A percentile compares a stretch with the other conserved stretches of the same genome.
These are phyloP conservation scores for Dolichallabes microphthalmus DNA, from an alignment of 2,113 vertebrate species.

Conservation along the genomic window DNA sequence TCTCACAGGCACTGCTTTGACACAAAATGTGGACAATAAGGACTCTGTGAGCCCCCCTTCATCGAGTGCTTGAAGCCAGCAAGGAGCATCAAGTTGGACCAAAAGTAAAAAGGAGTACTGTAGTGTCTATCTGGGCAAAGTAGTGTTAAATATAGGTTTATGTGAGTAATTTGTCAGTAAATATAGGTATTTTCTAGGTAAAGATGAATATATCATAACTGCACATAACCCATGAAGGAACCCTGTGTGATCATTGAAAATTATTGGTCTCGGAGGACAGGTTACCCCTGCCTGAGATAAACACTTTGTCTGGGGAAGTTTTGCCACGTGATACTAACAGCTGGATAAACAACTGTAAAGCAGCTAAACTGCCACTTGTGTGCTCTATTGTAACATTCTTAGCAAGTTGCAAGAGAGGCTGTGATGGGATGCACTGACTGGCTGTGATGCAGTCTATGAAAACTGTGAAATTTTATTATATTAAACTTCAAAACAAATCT, in stretches of 20 bases:
- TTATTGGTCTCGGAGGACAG: not conserved
- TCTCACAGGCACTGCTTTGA: conserved; percentile 21
- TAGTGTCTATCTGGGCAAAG: conserved; percentile 2
- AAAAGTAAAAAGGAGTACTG: not conserved
- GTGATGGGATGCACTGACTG: too few relatives aligned
- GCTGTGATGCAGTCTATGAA: too few relatives aligned
- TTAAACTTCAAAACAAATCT: not conserved
- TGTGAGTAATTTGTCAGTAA: not conserved
- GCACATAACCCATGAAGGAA: not conserved
- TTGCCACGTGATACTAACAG: conserved; percentile 25
- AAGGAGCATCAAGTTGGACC: not conserved
- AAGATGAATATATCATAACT: not conserved
- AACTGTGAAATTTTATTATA: not conserved
- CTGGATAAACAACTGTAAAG: conserved; percentile 41
- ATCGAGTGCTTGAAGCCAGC: not conserved
- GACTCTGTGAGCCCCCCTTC: conserved; percentile 19
- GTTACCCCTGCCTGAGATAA: not conserved
- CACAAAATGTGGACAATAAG: conserved; percentile 19
- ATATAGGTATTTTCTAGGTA: not conserved
- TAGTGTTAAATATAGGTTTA: not conserved
- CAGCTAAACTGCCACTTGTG: conserved; percentile 4
- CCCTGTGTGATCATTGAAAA: not conserved
- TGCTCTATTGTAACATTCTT: not conserved
- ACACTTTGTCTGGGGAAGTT: conserved; percentile 16
- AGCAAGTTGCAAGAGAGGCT: not conserved